Conservation (phyloP, 2,888 invertebrate species). For the Sarcophaga rosellei region DNA sequence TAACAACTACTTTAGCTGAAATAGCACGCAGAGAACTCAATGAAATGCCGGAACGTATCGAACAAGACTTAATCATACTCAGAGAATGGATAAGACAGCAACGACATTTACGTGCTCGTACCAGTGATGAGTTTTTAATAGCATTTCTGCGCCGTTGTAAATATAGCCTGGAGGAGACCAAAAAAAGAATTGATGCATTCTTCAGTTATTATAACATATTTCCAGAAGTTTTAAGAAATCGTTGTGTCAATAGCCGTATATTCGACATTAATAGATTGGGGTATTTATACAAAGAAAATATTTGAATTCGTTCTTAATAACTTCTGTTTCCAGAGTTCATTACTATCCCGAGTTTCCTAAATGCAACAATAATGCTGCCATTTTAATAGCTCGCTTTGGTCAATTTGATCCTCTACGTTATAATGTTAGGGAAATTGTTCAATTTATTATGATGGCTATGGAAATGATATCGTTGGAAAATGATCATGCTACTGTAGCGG, state of each 20-base stretch:
- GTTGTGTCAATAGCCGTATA: conserved; percentile 72
- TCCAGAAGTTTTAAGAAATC: conserved; percentile 74
- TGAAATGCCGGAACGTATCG: conserved; percentile 81
- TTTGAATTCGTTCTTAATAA: neutral
- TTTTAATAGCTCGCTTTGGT: conserved; percentile 75
- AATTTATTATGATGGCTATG: conserved; percentile 75
- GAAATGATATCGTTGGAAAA: conserved; percentile 76
- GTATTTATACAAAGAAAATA: conserved; percentile 59
- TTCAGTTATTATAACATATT: conserved; percentile 74
- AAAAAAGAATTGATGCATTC: conserved; percentile 75
- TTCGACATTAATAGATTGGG: conserved; percentile 75
- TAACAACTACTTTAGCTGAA: conserved; percentile 75
- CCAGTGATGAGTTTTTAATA: conserved; percentile 75
- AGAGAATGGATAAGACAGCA: conserved; percentile 82
- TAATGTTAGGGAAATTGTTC: conserved; percentile 74
- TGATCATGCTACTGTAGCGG: conserved; percentile 76
- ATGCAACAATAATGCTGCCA: conserved; percentile 73
- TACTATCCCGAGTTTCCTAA: conserved; percentile 75
- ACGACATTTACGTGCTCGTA: conserved; percentile 81
- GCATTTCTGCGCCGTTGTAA: conserved; percentile 75
- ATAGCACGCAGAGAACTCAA: conserved; percentile 81
- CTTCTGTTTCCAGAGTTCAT: conserved; percentile 66
- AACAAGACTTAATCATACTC: conserved; percentile 81
- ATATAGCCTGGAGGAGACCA: conserved; percentile 77
- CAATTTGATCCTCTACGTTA: conserved; percentile 74